These are phyloP conservation scores for Cepaea nemoralis DNA, from an alignment of 1,140 invertebrate species.

Conservation along the genomic window DNA sequence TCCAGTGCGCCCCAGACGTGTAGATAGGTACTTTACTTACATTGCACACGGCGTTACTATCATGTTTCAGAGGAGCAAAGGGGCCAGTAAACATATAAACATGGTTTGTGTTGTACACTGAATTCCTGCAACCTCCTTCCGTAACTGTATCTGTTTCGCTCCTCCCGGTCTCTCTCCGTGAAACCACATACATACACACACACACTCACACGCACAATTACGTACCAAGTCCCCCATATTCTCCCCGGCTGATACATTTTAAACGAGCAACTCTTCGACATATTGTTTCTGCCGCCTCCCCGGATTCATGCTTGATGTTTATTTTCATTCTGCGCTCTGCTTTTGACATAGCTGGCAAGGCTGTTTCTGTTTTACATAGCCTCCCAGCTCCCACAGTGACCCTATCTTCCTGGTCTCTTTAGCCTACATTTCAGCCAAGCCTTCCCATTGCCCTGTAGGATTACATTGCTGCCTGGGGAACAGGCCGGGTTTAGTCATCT, in stretches of 20 bases:
- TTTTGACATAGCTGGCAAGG: neutral
- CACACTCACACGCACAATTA: neutral
- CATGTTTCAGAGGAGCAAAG: no score
- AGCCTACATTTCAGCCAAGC: neutral
- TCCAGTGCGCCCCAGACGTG: no score
- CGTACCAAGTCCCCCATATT: neutral
- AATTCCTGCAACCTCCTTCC: no score
- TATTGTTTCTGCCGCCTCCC: neutral
- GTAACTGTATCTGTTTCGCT: no score
- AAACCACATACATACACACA: neutral
- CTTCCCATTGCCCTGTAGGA: neutral
- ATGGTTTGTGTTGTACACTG: no score
- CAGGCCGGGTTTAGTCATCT: neutral
- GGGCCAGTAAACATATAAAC: no score
- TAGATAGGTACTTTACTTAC: no score
- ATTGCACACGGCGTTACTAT: no score
- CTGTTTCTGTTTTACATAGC: constrained; percentile 9
- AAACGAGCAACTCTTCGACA: neutral
- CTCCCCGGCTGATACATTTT: constrained; percentile 4
- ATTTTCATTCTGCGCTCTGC: neutral
- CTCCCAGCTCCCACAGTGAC: neutral
- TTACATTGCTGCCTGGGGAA: neutral
- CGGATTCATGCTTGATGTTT: constrained; percentile 9
- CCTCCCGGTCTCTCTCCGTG: no score
- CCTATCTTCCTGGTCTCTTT: neutral